A percentile compares a stretch with the other conserved stretches of the same genome.
phyloP scores from a whole-genome alignment of 2,797 vertebrate species.

The Pseudochirops corinnae region DNA sequence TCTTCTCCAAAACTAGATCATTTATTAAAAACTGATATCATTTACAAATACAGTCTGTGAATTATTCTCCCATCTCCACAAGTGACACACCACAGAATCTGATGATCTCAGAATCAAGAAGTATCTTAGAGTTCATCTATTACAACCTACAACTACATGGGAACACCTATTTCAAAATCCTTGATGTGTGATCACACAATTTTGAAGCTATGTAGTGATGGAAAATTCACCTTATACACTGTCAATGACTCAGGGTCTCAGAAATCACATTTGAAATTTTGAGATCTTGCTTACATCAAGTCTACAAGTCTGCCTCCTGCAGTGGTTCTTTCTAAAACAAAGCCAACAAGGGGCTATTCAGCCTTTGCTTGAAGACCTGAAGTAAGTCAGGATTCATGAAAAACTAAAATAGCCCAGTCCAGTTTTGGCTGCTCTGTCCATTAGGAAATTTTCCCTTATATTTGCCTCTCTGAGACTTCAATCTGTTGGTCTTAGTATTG shows the following conservation, averaged over 20 bases:
- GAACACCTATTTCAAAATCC: neutral
- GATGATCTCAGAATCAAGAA: neutral
- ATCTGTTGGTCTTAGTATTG: neutral
- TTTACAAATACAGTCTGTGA: constrained; percentile 20
- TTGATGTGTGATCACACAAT: neutral
- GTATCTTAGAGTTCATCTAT: neutral
- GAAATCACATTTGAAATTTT: neutral
- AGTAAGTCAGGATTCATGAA: neutral
- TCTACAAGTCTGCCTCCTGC: neutral
- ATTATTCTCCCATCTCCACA: neutral
- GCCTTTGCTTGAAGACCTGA: neutral
- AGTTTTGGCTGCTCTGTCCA: neutral
- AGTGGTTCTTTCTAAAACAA: neutral
- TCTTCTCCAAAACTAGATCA: constrained; percentile 33
- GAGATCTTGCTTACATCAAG: neutral
- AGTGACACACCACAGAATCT: neutral
- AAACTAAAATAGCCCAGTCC: neutral
- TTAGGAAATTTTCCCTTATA: neutral
- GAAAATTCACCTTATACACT: neutral
- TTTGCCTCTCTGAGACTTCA: neutral
- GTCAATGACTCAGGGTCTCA: neutral
- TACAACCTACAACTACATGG: neutral
- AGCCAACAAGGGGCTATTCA: neutral
- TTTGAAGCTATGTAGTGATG: neutral
- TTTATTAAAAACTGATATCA: constrained; percentile 39